A percentile compares a stretch with the other conserved stretches of the same genome.
phyloP scores from a whole-genome alignment of 1,140 invertebrate species.

The Medauroidea extradentata region DNA sequence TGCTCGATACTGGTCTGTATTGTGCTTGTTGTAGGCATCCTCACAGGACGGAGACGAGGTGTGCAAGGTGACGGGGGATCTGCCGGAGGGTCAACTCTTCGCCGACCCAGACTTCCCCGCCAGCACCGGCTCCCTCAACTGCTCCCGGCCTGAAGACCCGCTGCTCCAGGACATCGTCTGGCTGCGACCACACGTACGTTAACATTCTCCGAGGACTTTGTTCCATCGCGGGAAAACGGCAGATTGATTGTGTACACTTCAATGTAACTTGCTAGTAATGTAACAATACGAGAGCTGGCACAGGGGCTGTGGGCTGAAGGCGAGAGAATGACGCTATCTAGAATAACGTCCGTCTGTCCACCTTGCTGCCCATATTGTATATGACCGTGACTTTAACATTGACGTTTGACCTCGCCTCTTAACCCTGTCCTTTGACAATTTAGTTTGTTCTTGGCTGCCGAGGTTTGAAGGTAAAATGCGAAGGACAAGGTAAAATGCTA shows the following conservation, averaged over 20 bases:
- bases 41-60: constrained; percentile 18
- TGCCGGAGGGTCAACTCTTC: constrained; percentile 33
- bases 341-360: not conserved
- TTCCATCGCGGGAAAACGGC: not conserved
- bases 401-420: too few species aligned
- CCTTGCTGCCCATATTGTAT: not conserved
- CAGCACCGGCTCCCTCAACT: constrained; percentile 42
- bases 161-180: constrained; percentile 37
- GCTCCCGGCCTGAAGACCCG: constrained; percentile 31
- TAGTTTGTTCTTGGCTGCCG: too few species aligned
- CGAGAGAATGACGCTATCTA: not conserved
- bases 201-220: not conserved
- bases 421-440: too few species aligned
- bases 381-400: too few species aligned
- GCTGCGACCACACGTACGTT: constrained; percentile 45
- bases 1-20: too few species aligned
- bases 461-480: too few species aligned
- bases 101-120: constrained; percentile 51
- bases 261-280: not conserved
- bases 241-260: not conserved
- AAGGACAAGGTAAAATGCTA: too few species aligned
- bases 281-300: not conserved
- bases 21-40: too few species aligned
- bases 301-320: not conserved
- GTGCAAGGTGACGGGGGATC: constrained; percentile 19